Evolutionary conservation across 2,888 invertebrate species (phyloP), one percentile per base, ranked within the genome.

Genomic region (Achlya flavicornis): DNA sequence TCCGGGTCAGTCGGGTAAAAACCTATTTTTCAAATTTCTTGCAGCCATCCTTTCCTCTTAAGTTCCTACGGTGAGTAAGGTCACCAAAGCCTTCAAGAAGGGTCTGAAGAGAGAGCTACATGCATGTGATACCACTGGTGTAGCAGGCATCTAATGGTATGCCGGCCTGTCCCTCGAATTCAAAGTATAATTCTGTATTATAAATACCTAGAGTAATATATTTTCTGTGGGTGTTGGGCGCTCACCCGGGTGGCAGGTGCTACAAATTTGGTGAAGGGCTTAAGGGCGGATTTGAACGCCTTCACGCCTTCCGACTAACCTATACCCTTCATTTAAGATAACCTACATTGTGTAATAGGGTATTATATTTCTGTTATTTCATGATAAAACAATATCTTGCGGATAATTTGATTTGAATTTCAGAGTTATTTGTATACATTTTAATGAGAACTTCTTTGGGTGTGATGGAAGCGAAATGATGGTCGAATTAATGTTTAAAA

Each of bases 291-390:
- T 53, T 53, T 10, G 53, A 3, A 19, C 19, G n/a, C 53, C 10
- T 53, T 53, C 53, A 53, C 53, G 16, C 48, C 48, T 12, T n/a
- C 48, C 48, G n/a, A n/a, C 48, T 16, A 16, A 48, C 48, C 48
- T 48, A 16, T 48, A n/a, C n/a, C n/a, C 48, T 48, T n/a, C 48
- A 48, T n/a, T 46, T 14, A 46, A 46, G n/a, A n/a, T 16, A 48
- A 53, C 53, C 19, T 19, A 19, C 53, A 19, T 19, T 16, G 19
- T 19, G 53, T 19, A 53, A n/a, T 46, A 53, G 53, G 53, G 53
- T 19, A 19, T 41, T 41, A 41, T 19, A 46, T 19, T 53, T 53
- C 19, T 19, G n/a, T 53, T n/a, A n/a, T 46, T 53, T 53, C 19
- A 19, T 10, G 19, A 53, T n/a, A 14, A 2, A 53, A 53, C 16